Percentiles rank a stretch among this genome's conserved stretches.
Evolutionary conservation across 1,140 invertebrate genomes (phyloP).

Genomic region (Spodoptera frugiperda): DNA sequence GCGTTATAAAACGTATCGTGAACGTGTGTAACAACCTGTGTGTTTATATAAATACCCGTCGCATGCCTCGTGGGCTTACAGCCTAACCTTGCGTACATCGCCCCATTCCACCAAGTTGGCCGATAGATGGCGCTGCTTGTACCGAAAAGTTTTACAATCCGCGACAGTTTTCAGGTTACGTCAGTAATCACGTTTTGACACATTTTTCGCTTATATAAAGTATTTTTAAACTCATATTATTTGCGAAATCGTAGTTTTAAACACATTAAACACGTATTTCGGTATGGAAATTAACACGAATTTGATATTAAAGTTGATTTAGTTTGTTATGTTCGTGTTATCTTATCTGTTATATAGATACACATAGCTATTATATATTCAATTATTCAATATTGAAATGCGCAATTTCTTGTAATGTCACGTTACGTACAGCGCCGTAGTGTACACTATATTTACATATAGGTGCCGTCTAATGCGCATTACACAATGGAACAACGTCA

Average conservation of each 20-base stretch:
- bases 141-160: slow-evolving; percentile 53
- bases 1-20: slow-evolving; percentile 20
- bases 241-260: not conserved
- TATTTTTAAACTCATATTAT: slow-evolving; percentile 18
- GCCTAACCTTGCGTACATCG: slow-evolving; percentile 60
- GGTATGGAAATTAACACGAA: not conserved
- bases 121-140: slow-evolving; percentile 73
- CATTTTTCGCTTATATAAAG: slow-evolving; percentile 32
- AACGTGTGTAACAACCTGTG: slow-evolving; percentile 16
- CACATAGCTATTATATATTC: slow-evolving; percentile 45
- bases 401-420: slow-evolving; percentile 49
- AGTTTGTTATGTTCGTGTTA: slow-evolving; percentile 26
- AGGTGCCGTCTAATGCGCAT: slow-evolving; percentile 6
- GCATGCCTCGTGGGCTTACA: slow-evolving; percentile 57
- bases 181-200: slow-evolving; percentile 42
- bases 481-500: slow-evolving; percentile 23
- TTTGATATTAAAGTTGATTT: slow-evolving; percentile 26
- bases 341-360: slow-evolving; percentile 49
- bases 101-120: slow-evolving; percentile 70
- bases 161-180: slow-evolving; percentile 64
- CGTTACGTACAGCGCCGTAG: slow-evolving; percentile 20
- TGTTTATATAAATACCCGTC: slow-evolving; percentile 63
- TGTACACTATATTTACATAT: slow-evolving; percentile 37
- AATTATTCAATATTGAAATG: slow-evolving; percentile 50
- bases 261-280: not conserved